Conservation (phyloP, 2,888 invertebrate genomes). For the Amphipyra berbera region DNA sequence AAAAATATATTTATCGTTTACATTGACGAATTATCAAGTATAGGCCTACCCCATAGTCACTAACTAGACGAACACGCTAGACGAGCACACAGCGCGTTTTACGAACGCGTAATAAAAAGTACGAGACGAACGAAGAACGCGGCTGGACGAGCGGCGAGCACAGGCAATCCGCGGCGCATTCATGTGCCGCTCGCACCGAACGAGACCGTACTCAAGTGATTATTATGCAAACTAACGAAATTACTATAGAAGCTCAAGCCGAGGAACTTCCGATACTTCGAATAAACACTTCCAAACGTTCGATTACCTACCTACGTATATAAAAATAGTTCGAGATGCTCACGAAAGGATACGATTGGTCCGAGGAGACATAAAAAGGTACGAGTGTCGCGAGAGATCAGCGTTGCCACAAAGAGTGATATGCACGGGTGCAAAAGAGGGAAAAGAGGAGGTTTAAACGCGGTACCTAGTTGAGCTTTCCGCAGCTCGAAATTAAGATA, state of each 20-base stretch:
- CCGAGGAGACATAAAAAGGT: slow-evolving; percentile 56
- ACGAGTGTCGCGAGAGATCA: slow-evolving; percentile 41
- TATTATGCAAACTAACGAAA: slow-evolving; percentile 30
- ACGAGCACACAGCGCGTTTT: neutral
- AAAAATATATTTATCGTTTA: slow-evolving; percentile 59
- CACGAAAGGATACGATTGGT: slow-evolving; percentile 55
- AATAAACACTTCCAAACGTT: slow-evolving; percentile 66
- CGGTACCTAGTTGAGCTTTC: slow-evolving; percentile 90
- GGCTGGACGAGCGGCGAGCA: no score
- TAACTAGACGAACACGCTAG: slow-evolving; percentile 1
- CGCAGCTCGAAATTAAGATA: slow-evolving; percentile 93
- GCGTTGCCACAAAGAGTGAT: slow-evolving; percentile 24
- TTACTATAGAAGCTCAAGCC: slow-evolving; percentile 61
- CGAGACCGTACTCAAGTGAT: neutral
- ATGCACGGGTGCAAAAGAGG: slow-evolving; percentile 14
- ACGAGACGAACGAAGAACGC: no score
- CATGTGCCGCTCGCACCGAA: no score
- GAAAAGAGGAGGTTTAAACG: slow-evolving; percentile 14
- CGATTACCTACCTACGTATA: slow-evolving; percentile 42
- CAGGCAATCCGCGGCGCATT: no score
- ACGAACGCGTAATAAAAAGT: neutral
- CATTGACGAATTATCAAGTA: slow-evolving; percentile 42
- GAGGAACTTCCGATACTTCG: slow-evolving; percentile 57
- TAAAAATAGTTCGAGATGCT: slow-evolving; percentile 64
- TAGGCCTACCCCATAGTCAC: slow-evolving; percentile 24